These are phyloP conservation scores for Dolichallabes microphthalmus DNA, from an alignment of 2,113 vertebrate genomes.

Conservation along the genomic window DNA sequence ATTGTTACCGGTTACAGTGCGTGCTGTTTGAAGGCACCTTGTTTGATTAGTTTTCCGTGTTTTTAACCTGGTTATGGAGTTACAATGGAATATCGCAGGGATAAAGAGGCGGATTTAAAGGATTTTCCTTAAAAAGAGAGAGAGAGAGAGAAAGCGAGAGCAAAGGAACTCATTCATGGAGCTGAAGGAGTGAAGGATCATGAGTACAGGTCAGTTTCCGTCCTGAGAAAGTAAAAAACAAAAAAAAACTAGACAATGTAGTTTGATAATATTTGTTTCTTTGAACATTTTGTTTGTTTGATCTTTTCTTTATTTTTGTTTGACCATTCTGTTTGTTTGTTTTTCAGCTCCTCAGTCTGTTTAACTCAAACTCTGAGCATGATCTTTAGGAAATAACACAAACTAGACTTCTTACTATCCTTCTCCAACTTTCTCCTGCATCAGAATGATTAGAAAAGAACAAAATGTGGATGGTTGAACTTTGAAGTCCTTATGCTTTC, in stretches of 20 bases:
- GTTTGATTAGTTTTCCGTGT: not conserved
- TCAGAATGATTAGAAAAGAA: not conserved
- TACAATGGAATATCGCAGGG: constrained; percentile 59
- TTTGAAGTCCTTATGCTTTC: not conserved
- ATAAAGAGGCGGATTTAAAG: constrained; percentile 54
- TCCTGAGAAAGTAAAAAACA: constrained; percentile 16
- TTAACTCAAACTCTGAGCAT: not conserved
- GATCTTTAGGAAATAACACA: not conserved
- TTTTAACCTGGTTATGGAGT: constrained; percentile 16
- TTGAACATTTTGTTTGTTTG: too few species aligned
- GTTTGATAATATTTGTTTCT: not conserved
- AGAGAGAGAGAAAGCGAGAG: too few species aligned
- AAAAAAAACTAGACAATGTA: not conserved
- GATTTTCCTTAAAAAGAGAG: constrained; percentile 68
- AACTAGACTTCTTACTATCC: not conserved
- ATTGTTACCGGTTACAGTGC: too few species aligned
- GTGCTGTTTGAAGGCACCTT: not conserved
- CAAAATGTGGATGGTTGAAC: too few species aligned
- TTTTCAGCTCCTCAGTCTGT: not conserved
- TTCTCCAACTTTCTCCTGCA: not conserved
- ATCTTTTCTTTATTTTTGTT: not conserved
- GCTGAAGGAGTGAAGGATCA: constrained; percentile 71
- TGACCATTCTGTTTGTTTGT: not conserved
- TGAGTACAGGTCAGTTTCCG: constrained; percentile 80
- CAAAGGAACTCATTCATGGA: constrained; percentile 69